Conservation (phyloP, 1,140 invertebrate genomes). For the Stegodyphus mimosarum region DNA sequence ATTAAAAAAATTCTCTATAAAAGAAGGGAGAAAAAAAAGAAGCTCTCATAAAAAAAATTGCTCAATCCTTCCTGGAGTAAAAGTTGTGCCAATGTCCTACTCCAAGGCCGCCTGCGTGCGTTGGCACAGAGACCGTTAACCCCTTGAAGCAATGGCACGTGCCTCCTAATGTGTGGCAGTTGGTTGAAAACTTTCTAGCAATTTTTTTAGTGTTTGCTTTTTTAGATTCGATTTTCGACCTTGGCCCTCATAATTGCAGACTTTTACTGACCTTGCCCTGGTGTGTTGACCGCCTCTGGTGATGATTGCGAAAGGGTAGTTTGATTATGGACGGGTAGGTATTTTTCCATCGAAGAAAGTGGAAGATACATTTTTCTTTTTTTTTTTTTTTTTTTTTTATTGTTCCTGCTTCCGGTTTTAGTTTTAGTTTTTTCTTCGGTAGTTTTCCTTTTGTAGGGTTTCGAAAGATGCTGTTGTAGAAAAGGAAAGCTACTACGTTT, state of each 20-base stretch:
- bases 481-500: not conserved
- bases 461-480: not conserved
- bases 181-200: slow-evolving; percentile 3
- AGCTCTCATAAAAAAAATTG: slow-evolving; percentile 19
- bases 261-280: slow-evolving; percentile 24
- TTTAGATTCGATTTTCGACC: slow-evolving; percentile 18
- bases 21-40: slow-evolving; percentile 4
- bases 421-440: not conserved
- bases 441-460: not conserved
- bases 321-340: not conserved
- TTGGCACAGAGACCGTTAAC: slow-evolving; percentile 53
- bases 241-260: slow-evolving; percentile 29
- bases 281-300: slow-evolving; percentile 35
- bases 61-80: slow-evolving; percentile 49
- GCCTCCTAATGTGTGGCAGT: slow-evolving; percentile 33
- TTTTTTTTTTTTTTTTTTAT: slow-evolving; percentile 23
- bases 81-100: slow-evolving; percentile 42
- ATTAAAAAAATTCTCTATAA: slow-evolving; percentile 18
- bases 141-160: slow-evolving; percentile 46
- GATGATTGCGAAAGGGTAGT: slow-evolving; percentile 45
- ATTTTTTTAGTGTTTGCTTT: slow-evolving; percentile 22
- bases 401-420: not conserved
- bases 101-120: slow-evolving; percentile 40
- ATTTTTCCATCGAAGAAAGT: not conserved
- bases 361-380: slow-evolving; percentile 41